Percentiles rank a stretch among this genome's conserved stretches.
Evolutionary conservation across 2,888 invertebrate genomes (phyloP).

Genomic region (Cheilosia impressa): DNA sequence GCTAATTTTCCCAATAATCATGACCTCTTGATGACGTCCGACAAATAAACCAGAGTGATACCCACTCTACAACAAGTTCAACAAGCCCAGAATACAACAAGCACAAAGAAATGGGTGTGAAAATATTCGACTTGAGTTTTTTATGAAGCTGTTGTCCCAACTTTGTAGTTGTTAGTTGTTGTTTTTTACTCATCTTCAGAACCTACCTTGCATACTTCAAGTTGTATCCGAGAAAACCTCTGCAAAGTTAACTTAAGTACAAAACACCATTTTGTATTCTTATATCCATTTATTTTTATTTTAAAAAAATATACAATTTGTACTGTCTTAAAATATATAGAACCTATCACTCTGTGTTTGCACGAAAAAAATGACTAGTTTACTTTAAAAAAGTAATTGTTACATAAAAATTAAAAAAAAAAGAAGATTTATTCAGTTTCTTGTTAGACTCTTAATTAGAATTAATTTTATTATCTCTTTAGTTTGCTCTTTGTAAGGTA

Average conservation of each 20-base stretch:
- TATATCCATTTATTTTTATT: constrained; percentile 36
- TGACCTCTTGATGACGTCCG: no score
- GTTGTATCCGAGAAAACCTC: no score
- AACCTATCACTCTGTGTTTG: constrained; percentile 34
- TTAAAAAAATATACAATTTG: constrained; percentile 64
- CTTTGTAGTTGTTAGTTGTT: no score
- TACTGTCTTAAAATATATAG: constrained; percentile 54
- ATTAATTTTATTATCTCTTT: constrained; percentile 20
- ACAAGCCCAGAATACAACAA: no score
- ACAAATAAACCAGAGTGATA: no score
- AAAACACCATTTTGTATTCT: not conserved
- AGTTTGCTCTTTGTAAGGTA: constrained; percentile 59
- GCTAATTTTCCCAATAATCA: no score
- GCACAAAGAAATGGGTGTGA: no score
- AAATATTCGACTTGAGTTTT: no score
- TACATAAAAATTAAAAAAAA: constrained; percentile 15
- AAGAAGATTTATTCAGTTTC: constrained; percentile 4
- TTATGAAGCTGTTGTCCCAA: no score
- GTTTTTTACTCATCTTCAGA: no score
- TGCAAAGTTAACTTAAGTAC: not conserved
- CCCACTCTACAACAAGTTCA: no score
- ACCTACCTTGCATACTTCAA: no score
- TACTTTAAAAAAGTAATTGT: constrained; percentile 52
- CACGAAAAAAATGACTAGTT: constrained; percentile 65
- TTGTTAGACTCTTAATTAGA: constrained; percentile 11